Conservation (phyloP, 2,797 vertebrate genomes). For the Iguana delicatissima region DNA sequence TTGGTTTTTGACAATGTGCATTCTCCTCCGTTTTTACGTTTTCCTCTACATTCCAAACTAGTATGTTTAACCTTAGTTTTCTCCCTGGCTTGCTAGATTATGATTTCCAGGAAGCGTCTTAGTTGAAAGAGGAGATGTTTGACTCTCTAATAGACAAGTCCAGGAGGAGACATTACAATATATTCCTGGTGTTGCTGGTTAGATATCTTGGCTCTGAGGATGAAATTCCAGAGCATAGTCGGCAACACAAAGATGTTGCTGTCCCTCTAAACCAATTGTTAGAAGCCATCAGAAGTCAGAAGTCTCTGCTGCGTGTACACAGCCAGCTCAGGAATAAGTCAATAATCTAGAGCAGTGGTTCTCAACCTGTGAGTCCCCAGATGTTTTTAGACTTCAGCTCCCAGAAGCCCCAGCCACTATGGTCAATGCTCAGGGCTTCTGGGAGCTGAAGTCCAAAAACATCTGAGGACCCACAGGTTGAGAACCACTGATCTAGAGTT, state of each 20-base stretch:
- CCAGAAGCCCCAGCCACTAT: too few species aligned
- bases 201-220: neutral
- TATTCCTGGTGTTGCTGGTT: neutral
- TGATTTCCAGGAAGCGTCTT: neutral
- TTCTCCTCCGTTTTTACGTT: too few species aligned
- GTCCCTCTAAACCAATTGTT: neutral
- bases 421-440: too few species aligned
- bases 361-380: too few species aligned
- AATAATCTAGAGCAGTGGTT: neutral
- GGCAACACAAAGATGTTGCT: neutral
- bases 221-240: neutral
- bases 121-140: neutral
- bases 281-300: neutral
- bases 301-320: neutral
- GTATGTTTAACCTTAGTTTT: neutral
- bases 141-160: neutral
- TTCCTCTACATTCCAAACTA: neutral
- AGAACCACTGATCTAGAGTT: neutral
- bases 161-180: neutral
- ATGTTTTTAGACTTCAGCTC: too few species aligned
- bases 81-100: neutral
- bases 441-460: too few species aligned
- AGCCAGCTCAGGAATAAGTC: neutral
- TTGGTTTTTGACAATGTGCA: neutral
- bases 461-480: too few species aligned